A percentile compares a stretch with the other conserved stretches of the same genome.
Conservation (phyloP, 2,113 vertebrate genomes). For the Lophius piscatorius region DNA sequence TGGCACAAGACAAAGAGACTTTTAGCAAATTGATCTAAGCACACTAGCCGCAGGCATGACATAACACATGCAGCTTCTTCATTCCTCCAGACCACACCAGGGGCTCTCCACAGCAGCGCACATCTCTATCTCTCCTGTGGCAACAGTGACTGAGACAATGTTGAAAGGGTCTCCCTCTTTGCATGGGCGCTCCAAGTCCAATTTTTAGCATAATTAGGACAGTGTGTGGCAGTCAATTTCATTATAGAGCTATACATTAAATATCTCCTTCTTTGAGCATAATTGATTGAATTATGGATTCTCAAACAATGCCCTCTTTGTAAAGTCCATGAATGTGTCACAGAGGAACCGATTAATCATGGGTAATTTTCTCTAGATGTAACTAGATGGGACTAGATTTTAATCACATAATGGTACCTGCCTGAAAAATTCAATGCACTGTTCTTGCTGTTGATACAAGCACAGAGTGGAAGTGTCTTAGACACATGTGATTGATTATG, state of each 20-base stretch:
- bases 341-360: not conserved
- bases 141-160: slow-evolving; percentile 43
- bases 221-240: not conserved
- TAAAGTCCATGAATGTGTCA: not conserved
- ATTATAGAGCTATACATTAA: not conserved
- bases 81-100: slow-evolving; percentile 68
- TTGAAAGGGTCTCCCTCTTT: slow-evolving; percentile 43
- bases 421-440: slow-evolving; percentile 7
- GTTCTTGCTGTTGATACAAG: slow-evolving; percentile 10
- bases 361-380: not conserved
- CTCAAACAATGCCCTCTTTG: not conserved
- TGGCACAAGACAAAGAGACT: slow-evolving; percentile 76
- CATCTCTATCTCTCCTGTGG: slow-evolving; percentile 59
- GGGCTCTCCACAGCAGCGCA: slow-evolving; percentile 50
- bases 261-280: no score
- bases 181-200: slow-evolving; percentile 17
- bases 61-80: slow-evolving; percentile 72
- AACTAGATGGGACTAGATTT: no score
- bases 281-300: slow-evolving; percentile 10
- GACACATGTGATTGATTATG: slow-evolving; percentile 11
- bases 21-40: slow-evolving; percentile 76
- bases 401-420: no score
- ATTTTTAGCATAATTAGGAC: slow-evolving; percentile 25
- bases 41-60: slow-evolving; percentile 71
- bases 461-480: slow-evolving; percentile 15